These are phyloP conservation scores for Pelagia noctiluca DNA, from an alignment of 30 jellyfish, hydroid and myxozoan genomes.

Conservation along the genomic window DNA sequence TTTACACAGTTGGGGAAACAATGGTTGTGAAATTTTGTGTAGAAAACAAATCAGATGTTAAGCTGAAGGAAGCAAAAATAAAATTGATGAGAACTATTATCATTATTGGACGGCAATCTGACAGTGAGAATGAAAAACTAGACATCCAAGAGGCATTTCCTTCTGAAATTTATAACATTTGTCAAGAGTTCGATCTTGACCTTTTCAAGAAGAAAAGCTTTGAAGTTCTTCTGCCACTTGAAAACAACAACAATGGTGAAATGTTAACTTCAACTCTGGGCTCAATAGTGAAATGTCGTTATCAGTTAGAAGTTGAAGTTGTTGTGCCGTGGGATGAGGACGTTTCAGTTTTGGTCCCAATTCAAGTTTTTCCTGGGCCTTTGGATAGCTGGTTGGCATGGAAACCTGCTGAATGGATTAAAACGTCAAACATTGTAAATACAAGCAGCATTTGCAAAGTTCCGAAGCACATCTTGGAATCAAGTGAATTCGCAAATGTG, in stretches of 20 bases:
- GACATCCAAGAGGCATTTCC: constrained; percentile 43
- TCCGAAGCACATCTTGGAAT: constrained; percentile 36
- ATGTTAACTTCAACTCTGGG: constrained; percentile 31
- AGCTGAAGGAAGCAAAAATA: constrained; percentile 28
- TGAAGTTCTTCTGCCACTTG: constrained; percentile 6
- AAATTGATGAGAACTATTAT: constrained; percentile 29
- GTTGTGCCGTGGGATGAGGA: constrained; percentile 51
- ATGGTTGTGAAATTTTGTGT: constrained; percentile 37
- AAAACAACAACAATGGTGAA: constrained; percentile 1
- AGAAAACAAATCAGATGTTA: constrained; percentile 36
- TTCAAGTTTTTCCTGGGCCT: constrained; percentile 41
- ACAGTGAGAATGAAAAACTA: neutral
- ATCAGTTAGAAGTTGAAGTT: constrained; percentile 38
- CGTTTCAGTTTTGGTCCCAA: constrained; percentile 28
- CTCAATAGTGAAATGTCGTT: constrained; percentile 41
- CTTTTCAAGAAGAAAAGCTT: neutral
- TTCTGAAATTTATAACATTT: neutral
- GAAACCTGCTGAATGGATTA: constrained; percentile 66
- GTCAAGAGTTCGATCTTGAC: constrained; percentile 45
- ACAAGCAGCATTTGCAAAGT: constrained; percentile 27
- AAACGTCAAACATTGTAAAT: constrained; percentile 2
- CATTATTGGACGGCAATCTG: constrained; percentile 13
- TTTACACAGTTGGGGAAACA: constrained; percentile 61
- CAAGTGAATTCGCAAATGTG: constrained; percentile 38
- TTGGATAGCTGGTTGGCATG: constrained; percentile 36